Percentiles rank a stretch among this genome's conserved stretches.
Evolutionary conservation across 2,888 invertebrate species (phyloP).

Genomic region (Galeruca laticollis): DNA sequence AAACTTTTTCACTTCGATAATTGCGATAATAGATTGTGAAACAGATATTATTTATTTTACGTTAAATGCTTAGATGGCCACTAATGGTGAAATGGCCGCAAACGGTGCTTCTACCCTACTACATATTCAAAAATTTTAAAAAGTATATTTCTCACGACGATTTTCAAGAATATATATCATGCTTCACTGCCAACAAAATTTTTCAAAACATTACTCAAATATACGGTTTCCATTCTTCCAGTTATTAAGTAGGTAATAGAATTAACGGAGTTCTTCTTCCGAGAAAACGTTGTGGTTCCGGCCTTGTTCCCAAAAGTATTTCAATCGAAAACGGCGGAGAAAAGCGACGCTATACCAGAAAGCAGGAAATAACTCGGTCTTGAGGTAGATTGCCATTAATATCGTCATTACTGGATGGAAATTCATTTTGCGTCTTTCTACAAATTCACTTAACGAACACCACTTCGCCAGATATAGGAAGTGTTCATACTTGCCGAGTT

Average conservation of each 20-base stretch:
- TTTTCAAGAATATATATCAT: too few relatives aligned
- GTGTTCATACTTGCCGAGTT: constrained; percentile 17
- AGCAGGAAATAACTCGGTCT: constrained; percentile 65
- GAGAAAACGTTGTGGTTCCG: constrained; percentile 6
- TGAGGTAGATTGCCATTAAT: constrained; percentile 65
- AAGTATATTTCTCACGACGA: too few relatives aligned
- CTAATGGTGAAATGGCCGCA: too few relatives aligned
- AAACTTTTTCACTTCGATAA: too few relatives aligned
- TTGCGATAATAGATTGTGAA: too few relatives aligned
- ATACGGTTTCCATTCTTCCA: neutral
- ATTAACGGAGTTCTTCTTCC: neutral
- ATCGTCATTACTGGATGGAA: constrained; percentile 61
- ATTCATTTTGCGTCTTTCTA: constrained; percentile 56
- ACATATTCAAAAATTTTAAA: too few relatives aligned
- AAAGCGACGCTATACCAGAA: constrained; percentile 43
- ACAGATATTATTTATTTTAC: too few relatives aligned
- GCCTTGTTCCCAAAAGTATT: constrained; percentile 7
- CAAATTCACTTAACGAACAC: constrained; percentile 42
- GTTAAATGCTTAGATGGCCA: too few relatives aligned
- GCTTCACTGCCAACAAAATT: too few relatives aligned
- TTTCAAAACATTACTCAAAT: neutral
- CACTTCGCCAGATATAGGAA: constrained; percentile 28
- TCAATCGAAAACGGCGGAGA: constrained; percentile 10
- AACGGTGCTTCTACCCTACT: too few relatives aligned
- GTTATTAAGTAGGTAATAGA: neutral